phyloP scores from a whole-genome alignment of 2,888 invertebrate species.

The Odontothrips loti region DNA sequence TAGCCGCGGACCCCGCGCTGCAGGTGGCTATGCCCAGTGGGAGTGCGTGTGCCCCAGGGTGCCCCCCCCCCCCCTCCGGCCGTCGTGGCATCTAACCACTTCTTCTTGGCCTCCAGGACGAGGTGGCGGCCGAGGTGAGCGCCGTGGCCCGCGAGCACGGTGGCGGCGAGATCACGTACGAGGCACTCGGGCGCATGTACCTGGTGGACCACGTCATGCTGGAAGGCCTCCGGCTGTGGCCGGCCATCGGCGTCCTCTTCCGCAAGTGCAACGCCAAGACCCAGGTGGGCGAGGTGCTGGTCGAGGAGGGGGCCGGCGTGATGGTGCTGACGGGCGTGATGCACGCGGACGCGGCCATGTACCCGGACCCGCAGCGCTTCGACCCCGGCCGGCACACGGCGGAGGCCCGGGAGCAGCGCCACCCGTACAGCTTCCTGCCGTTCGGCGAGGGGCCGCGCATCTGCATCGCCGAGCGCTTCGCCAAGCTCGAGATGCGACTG shows the following conservation, averaged over 20 bases:
- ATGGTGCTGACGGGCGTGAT: background rate
- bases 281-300: background rate
- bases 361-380: conserved; percentile 1
- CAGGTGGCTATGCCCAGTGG: too few relatives aligned
- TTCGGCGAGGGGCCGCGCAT: conserved; percentile 48
- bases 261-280: background rate
- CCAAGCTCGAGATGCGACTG: background rate
- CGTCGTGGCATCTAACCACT: too few relatives aligned
- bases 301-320: background rate
- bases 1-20: background rate
- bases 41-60: too few relatives aligned
- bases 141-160: background rate
- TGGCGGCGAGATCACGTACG: background rate
- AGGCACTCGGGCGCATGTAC: background rate
- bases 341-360: background rate
- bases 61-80: too few relatives aligned
- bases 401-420: background rate
- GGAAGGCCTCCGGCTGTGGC: background rate
- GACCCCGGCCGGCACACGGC: background rate
- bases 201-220: background rate
- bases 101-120: background rate
- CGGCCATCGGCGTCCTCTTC: background rate
- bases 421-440: conserved; percentile 42
- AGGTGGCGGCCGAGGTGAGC: background rate
- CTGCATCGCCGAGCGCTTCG: conserved; percentile 40